Evolutionary conservation across 2,797 vertebrate genomes (phyloP).

Genomic region (Hozukius guyotensis): DNA sequence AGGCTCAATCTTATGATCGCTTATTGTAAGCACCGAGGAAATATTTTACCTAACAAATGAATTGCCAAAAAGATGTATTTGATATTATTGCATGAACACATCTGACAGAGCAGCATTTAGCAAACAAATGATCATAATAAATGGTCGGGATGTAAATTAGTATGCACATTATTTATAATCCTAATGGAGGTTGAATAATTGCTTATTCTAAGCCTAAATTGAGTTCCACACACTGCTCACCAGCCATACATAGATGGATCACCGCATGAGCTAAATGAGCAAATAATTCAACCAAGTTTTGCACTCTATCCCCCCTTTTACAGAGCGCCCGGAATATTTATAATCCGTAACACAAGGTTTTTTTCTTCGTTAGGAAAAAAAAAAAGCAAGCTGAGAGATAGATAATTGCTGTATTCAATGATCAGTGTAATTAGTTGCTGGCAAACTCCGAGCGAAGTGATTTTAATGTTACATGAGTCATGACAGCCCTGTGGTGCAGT

Average conservation of each 20-base stretch:
- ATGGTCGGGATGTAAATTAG: conserved; percentile 42
- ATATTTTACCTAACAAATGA: conserved; percentile 61
- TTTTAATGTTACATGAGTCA: conserved; percentile 75
- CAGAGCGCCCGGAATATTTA: conserved; percentile 72
- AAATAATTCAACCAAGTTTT: conserved; percentile 76
- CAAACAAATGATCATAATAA: conserved; percentile 59
- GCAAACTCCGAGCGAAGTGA: conserved; percentile 70
- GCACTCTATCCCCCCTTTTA: conserved; percentile 17
- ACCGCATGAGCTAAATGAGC: conserved; percentile 61
- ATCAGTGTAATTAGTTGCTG: conserved; percentile 83
- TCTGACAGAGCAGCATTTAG: conserved; percentile 50
- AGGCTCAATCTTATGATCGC: conserved; percentile 32
- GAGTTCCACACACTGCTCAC: conserved; percentile 59
- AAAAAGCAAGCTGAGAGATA: conserved; percentile 58
- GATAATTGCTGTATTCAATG: conserved; percentile 84
- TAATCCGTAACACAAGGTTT: conserved; percentile 64
- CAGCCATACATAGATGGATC: conserved; percentile 63
- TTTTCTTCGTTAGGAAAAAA: conserved; percentile 62
- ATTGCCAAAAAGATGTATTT: conserved; percentile 39
- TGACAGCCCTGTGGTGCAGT: conserved; percentile 50
- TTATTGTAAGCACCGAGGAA: conserved; percentile 36
- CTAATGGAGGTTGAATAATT: conserved; percentile 70
- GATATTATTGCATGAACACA: conserved; percentile 33
- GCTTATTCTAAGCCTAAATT: conserved; percentile 54
- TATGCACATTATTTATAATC: conserved; percentile 67